Percentiles rank a stretch among this genome's conserved stretches.
Conservation (phyloP, 2,888 invertebrate species). For the Rhamnusium bicolor region DNA sequence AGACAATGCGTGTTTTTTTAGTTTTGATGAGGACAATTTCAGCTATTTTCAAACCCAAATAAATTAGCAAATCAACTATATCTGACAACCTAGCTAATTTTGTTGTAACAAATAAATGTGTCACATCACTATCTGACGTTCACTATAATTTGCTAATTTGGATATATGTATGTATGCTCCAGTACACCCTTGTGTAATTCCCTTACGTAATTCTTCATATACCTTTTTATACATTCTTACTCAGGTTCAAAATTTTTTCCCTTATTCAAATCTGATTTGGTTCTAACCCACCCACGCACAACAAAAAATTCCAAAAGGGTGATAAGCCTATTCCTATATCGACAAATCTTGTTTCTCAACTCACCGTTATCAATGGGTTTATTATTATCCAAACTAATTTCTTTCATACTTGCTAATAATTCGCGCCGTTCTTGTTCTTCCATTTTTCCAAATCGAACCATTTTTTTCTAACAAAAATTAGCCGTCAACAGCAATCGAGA, state of each 20-base stretch:
- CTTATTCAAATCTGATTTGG: background rate
- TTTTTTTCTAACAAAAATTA: constrained; percentile 30
- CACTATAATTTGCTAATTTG: no score
- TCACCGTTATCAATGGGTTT: constrained; percentile 62
- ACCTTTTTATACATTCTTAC: background rate
- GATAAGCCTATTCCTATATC: background rate
- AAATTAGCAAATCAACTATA: no score
- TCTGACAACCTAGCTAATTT: no score
- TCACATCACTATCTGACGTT: no score
- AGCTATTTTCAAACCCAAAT: no score
- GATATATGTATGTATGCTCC: background rate
- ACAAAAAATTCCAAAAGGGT: background rate
- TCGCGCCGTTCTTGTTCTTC: constrained; percentile 61
- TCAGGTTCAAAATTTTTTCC: background rate
- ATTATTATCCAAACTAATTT: constrained; percentile 54
- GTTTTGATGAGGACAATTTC: no score
- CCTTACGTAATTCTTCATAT: background rate
- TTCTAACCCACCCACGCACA: background rate
- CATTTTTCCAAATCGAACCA: constrained; percentile 60
- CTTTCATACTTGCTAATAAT: constrained; percentile 61
- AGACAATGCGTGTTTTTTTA: no score
- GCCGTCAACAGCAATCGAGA: constrained; percentile 19
- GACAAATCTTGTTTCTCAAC: constrained; percentile 32
- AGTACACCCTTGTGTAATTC: background rate
- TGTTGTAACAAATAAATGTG: no score